Conservation (phyloP, 2,888 invertebrate genomes). For the Lepidocyrtoides sp. region DNA sequence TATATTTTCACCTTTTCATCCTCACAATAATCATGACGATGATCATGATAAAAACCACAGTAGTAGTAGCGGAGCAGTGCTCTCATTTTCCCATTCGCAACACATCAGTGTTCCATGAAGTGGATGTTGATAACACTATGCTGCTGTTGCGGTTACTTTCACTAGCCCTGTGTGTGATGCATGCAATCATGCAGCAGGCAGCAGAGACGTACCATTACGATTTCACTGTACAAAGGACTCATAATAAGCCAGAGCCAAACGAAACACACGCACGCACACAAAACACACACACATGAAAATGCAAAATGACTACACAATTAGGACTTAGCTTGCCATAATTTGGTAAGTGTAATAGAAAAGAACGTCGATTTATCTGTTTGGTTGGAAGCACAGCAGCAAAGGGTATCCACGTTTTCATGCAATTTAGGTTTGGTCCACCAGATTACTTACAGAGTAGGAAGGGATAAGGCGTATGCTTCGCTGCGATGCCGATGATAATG, state of each 20-base stretch:
- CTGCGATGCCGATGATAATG: slow-evolving; percentile 3
- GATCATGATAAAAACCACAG: slow-evolving; percentile 21
- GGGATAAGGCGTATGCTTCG: background rate
- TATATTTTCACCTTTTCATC: slow-evolving; percentile 48
- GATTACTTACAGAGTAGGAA: background rate
- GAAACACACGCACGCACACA: background rate
- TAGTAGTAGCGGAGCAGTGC: background rate
- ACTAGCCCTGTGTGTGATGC: background rate
- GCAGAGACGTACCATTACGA: background rate
- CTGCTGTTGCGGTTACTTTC: slow-evolving; percentile 10
- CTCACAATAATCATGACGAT: background rate
- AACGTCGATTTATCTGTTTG: slow-evolving; percentile 24
- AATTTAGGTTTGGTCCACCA: background rate
- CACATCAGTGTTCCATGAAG: slow-evolving; percentile 44
- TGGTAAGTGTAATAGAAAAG: slow-evolving; percentile 43
- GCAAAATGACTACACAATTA: slow-evolving; percentile 54
- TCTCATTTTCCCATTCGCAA: background rate
- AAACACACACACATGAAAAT: slow-evolving; percentile 10
- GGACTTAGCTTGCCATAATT: slow-evolving; percentile 40
- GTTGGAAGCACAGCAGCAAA: background rate
- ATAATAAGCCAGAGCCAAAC: background rate
- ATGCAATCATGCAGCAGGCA: background rate
- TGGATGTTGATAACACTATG: slow-evolving; percentile 35
- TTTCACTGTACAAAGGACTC: background rate
- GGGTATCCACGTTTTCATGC: background rate